Evolutionary conservation across 2,797 vertebrate genomes (phyloP), one percentile per base, ranked within the genome.

Genomic region (Acestrorhynchus altus): DNA sequence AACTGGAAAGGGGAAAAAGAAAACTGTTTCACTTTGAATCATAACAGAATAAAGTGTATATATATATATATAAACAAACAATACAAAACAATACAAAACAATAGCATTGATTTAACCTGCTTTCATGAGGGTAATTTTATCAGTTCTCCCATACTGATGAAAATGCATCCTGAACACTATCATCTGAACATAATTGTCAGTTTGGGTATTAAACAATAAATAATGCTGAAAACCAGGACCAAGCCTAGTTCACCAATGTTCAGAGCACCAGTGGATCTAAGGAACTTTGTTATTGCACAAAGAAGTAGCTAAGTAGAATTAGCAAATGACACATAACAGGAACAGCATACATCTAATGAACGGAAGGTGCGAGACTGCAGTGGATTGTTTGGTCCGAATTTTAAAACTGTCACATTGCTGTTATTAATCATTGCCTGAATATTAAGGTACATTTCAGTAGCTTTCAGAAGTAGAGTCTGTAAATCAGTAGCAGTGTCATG

Each of bases 261-360:
- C 49, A 72, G 71, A 80, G 71, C 52, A 76, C 66, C 76, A 78
- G 60, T 64, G 70, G 67, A 72, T 74, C 78, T 74, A 72, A 69
- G 68, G 46, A 57, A 76, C 73, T 66, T n/a, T 66, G 78, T 78
- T 78, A 83, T 78, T 76, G 79, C 79, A 76, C 72, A 76, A 51
- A 70, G 59, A 59, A 74, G 65, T 46, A 76, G 49, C 40, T 49
- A 59, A 74, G 65, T 46, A 76, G 49, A 28, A 57, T 70, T 71
- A 75, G 72, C 72, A 28, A 67, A 71, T 46, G 35, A 70, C 56
- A 69, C 65, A 70, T 31, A 64, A 28, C 56, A 56, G 39, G 39
- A 4, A 79, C 72, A 80, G 35, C 26, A 47, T 74, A 52, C 70
- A 18, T 56, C 56, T 70, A 63, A 74, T 75, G 67, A 79, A 74